A percentile compares a stretch with the other conserved stretches of the same genome.
These are phyloP conservation scores for Notolepis coatsorum DNA, from an alignment of 2,797 vertebrate genomes.

Conservation along the genomic window DNA sequence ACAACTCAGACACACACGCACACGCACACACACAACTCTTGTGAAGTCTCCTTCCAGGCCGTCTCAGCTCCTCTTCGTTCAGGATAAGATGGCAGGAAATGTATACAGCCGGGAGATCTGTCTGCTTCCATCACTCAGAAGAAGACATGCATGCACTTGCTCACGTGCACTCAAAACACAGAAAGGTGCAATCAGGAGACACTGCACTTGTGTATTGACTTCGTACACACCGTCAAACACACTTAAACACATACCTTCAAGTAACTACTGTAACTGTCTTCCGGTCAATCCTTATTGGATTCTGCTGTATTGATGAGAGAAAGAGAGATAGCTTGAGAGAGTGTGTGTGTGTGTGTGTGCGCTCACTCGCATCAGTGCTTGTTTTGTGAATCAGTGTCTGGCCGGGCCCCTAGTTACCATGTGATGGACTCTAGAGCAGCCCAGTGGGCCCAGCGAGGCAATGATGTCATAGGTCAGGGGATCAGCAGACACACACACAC, in stretches of 20 bases:
- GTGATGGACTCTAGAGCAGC: constrained; percentile 28
- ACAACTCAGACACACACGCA: too few species aligned
- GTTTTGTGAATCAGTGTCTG: constrained; percentile 27
- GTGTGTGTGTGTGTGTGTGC: neutral
- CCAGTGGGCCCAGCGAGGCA: constrained; percentile 8
- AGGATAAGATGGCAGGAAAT: neutral
- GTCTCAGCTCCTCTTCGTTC: neutral
- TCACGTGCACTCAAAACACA: too few species aligned
- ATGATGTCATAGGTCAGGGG: constrained; percentile 29
- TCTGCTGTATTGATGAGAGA: too few species aligned
- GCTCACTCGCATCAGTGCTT: neutral
- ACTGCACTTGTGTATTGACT: too few species aligned
- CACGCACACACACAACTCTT: neutral
- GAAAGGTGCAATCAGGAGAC: too few species aligned
- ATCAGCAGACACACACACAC: too few species aligned
- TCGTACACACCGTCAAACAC: too few species aligned
- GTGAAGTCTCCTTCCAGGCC: neutral
- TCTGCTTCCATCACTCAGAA: neutral
- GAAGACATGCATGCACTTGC: too few species aligned
- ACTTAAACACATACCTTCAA: too few species aligned
- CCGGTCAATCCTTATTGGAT: constrained; percentile 6
- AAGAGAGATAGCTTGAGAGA: too few species aligned
- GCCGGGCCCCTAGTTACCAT: constrained; percentile 35
- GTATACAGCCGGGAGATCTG: neutral
- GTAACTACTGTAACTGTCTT: too few species aligned